Evolutionary conservation across 2,888 invertebrate species (phyloP).

Genomic region (Halocaridina rubra): DNA sequence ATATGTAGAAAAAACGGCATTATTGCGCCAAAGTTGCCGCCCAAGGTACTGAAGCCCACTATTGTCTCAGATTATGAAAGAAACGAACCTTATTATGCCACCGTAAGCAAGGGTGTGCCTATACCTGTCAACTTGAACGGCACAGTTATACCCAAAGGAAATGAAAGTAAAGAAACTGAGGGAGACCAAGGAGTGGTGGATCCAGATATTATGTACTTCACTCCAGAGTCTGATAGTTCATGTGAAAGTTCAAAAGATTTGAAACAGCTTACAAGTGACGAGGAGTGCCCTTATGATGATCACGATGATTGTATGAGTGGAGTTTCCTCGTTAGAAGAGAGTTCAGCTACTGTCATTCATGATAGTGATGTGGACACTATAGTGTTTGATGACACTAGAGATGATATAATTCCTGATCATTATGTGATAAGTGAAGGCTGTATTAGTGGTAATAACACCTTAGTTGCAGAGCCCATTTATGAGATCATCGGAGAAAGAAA

Average conservation of each 20-base stretch:
- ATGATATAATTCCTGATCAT: not conserved
- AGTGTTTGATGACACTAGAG: not conserved
- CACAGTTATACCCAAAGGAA: not conserved
- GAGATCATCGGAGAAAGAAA: slow-evolving; percentile 42
- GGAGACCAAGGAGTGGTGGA: not conserved
- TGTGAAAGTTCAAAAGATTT: not conserved
- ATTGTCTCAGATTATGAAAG: no score
- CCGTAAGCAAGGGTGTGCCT: slow-evolving; percentile 15
- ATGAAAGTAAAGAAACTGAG: not conserved
- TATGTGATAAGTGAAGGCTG: not conserved
- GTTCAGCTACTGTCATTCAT: not conserved
- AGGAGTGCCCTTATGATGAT: not conserved
- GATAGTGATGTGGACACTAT: not conserved
- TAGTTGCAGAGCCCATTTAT: slow-evolving; percentile 38
- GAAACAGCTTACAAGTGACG: not conserved
- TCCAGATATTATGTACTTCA: no score
- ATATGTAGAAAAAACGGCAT: not conserved
- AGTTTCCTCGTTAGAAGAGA: not conserved
- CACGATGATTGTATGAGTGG: not conserved
- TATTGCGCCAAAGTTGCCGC: not conserved
- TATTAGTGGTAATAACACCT: not conserved
- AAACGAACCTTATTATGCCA: slow-evolving; percentile 46
- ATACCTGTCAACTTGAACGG: not conserved
- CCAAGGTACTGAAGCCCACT: not conserved
- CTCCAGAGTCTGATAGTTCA: no score